phyloP scores from a whole-genome alignment of 2,797 vertebrate genomes.

The Muraenolepis orangiensis region DNA sequence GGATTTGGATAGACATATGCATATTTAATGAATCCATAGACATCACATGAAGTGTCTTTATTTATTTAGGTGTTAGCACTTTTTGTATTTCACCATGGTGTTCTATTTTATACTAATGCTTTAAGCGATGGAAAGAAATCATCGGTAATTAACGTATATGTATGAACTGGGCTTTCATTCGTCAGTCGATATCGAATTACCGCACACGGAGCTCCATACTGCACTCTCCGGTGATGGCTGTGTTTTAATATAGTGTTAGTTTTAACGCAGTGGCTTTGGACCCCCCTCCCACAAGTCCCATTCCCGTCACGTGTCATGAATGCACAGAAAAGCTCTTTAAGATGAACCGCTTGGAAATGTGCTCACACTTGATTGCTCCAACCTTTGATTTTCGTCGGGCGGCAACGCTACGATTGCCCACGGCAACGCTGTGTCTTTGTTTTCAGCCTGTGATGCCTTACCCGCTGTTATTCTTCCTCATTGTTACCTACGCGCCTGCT shows the following conservation, averaged over 20 bases:
- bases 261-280: constrained; percentile 44
- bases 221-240: constrained; percentile 26
- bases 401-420: constrained; percentile 59
- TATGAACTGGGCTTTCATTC: not conserved
- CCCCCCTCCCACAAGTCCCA: too few relatives aligned
- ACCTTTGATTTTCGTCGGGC: constrained; percentile 63
- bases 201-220: not conserved
- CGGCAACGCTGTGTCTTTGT: constrained; percentile 61
- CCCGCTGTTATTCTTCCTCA: constrained; percentile 52
- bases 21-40: not conserved
- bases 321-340: constrained; percentile 36
- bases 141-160: not conserved
- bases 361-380: constrained; percentile 61
- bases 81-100: not conserved
- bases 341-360: constrained; percentile 48
- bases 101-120: not conserved
- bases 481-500: constrained; percentile 50
- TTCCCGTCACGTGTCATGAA: constrained; percentile 47
- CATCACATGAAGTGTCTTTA: not conserved
- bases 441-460: constrained; percentile 52
- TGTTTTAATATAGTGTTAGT: constrained; percentile 43
- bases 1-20: not conserved
- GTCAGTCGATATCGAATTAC: not conserved
- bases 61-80: not conserved
- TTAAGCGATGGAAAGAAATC: constrained; percentile 27